Evolutionary conservation across 2,797 vertebrate genomes (phyloP).

Genomic region (Myiothlypis coronata): DNA sequence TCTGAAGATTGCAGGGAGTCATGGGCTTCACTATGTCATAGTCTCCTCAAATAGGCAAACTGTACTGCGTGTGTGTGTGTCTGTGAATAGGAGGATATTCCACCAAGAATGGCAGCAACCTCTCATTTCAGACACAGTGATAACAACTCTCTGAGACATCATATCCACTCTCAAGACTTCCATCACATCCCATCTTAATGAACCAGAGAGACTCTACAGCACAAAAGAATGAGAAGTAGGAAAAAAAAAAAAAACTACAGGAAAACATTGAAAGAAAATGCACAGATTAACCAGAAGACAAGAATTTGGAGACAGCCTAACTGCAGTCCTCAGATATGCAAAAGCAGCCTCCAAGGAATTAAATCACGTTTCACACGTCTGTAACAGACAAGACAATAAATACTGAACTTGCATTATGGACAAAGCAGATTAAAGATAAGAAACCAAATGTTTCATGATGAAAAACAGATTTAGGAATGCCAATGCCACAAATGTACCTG

Average conservation of each 20-base stretch:
- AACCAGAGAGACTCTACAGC: not conserved
- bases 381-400: not conserved
- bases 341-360: not conserved
- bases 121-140: not conserved
- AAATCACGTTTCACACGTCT: not conserved
- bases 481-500: not conserved
- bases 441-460: not conserved
- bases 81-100: not conserved
- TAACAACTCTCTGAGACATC: not conserved
- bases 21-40: not conserved
- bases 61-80: rapidly evolving
- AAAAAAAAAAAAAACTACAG: not conserved
- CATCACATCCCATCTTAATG: not conserved
- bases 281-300: not conserved
- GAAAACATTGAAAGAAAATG: not conserved
- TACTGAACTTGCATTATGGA: not conserved
- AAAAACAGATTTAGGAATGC: not conserved
- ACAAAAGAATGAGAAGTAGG: not conserved
- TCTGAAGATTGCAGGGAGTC: not conserved
- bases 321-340: not conserved
- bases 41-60: not conserved
- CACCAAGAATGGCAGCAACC: not conserved
- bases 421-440: not conserved
- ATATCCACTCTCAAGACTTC: not conserved
- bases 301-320: not conserved